A percentile compares a stretch with the other conserved stretches of the same genome.
Evolutionary conservation across 2,797 vertebrate species (phyloP).

Genomic region (Rhynchonycteris naso): DNA sequence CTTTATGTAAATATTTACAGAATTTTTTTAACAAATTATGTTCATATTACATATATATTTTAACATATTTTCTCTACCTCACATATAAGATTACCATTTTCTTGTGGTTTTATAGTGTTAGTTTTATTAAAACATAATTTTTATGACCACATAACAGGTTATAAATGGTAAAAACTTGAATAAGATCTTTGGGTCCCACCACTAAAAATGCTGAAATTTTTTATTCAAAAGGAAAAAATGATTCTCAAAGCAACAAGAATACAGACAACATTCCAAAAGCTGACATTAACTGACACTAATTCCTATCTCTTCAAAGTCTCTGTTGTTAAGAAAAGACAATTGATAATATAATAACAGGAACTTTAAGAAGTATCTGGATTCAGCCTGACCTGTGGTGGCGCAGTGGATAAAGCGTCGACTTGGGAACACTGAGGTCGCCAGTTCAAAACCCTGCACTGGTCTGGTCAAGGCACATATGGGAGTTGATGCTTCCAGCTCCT

Average conservation of each 20-base stretch:
- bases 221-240: background rate
- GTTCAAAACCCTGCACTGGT: no score
- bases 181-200: background rate
- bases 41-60: background rate
- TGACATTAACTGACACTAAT: background rate
- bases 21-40: background rate
- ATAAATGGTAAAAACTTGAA: background rate
- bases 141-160: background rate
- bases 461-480: no score
- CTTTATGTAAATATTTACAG: background rate
- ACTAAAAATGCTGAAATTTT: background rate
- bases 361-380: background rate
- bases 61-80: background rate
- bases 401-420: no score
- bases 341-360: conserved; percentile 3
- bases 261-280: background rate
- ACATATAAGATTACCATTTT: background rate
- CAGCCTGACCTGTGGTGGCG: no score
- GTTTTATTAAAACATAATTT: background rate
- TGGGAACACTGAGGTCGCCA: no score
- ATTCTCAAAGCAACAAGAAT: background rate
- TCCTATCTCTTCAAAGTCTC: background rate
- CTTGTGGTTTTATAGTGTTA: background rate
- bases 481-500: no score
- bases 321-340: background rate